Base-by-base conservation (phyloP, 53 echinoderm and acorn worm genomes). In the Crossaster papposus region DNA sequence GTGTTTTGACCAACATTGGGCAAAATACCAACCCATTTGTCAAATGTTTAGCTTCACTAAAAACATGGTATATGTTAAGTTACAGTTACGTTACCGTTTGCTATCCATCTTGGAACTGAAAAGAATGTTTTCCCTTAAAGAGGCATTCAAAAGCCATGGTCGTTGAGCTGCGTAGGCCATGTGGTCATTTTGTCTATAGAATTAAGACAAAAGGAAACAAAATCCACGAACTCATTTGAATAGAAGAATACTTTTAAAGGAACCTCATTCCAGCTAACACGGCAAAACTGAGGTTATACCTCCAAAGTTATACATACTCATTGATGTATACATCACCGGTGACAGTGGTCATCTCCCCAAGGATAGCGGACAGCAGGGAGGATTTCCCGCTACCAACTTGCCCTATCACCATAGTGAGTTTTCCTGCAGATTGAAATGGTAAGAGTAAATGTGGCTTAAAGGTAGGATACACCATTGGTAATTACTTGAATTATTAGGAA, bases 61-160 rank as follows among this genome's bases (percentile, higher is more conserved):
- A 44, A 44, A 44, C 9, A 44, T 44, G 44, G 5, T 44, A 44
- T 44, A 38, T 38, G 44, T 44, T 44, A 44, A 44, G 44, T 44
- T 89, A 95, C 96, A 4, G 44, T 44, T 44, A 44, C 5, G 44
- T 44, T 89, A 95, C 96, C 92, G 93, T 75, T 85, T 90, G 4
- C 79, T 58, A 63, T 89, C 90, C 26, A 93, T 72, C 13, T 94
- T 80, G 18, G 91, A 72, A n/a, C 92, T 92, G 83, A 96, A 96
- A 15, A 96, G 85, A 34, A 96, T 86, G 78, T 96, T 96, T 31
- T 95, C 92, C 38, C 93, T 90, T 20, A 96, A 53, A 1, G 96
- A 90, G 13, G 93, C 95, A 85, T 96, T 96, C 79, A 95, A 80
- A 29, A 96, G 68, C 96, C 96, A 96, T 23, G 96, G 95, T 74